These are phyloP conservation scores for Andricus quercusramuli DNA, from an alignment of 2,888 invertebrate species.

Conservation along the genomic window DNA sequence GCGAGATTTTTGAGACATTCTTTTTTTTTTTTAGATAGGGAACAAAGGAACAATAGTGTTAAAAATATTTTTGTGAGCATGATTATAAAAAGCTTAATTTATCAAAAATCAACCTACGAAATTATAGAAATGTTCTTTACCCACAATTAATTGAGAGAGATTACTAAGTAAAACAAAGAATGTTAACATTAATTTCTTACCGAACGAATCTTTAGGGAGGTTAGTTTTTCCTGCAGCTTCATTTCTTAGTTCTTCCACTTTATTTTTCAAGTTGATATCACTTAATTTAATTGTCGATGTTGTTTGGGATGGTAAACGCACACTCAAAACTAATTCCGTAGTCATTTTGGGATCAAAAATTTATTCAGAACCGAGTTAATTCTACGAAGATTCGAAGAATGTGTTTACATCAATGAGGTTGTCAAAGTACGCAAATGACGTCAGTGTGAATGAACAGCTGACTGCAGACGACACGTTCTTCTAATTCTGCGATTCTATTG, in stretches of 20 bases:
- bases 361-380: not conserved
- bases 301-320: constrained; percentile 80
- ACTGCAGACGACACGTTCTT: not conserved
- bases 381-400: not conserved
- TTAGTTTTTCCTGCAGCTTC: constrained; percentile 82
- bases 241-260: constrained; percentile 81
- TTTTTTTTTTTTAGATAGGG: no score
- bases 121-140: not conserved
- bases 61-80: not conserved
- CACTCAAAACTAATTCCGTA: constrained; percentile 76
- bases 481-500: not conserved
- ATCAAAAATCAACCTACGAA: not conserved
- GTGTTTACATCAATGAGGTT: not conserved
- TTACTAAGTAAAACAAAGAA: constrained; percentile 23
- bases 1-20: no score
- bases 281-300: constrained; percentile 81
- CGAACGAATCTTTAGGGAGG: constrained; percentile 81
- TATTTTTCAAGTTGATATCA: constrained; percentile 82
- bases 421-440: not conserved
- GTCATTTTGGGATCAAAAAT: constrained; percentile 57
- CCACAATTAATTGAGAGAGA: constrained; percentile 20
- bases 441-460: constrained; percentile 2
- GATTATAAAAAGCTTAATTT: not conserved
- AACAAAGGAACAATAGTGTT: not conserved
- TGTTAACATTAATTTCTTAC: constrained; percentile 72